Evolutionary conservation across 2,113 vertebrate genomes (phyloP), one percentile per base, ranked within the genome.

Genomic region (Irena cyanogastra): DNA sequence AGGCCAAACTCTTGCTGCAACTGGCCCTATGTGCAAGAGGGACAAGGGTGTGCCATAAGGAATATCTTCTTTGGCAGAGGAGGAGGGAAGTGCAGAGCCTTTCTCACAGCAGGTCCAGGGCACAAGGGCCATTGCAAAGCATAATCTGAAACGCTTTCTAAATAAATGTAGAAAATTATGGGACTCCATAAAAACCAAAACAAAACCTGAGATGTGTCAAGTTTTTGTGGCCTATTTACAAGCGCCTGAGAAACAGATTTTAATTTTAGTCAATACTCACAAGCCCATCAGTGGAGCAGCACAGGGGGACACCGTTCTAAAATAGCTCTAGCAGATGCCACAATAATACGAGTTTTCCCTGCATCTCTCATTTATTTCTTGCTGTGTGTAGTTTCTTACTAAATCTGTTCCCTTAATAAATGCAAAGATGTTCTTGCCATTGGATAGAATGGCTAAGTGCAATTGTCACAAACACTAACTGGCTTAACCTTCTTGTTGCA

Each of bases 261-360:
- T 93, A 96, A 91, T 92, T 94, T 88, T 90, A 90, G 92, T 77
- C 54, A 87, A 59, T 76, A 69, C 81, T 80, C 70, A 24, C 42
- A 90, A 94, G 85, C 94, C 90, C 2, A 7, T 92, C 79, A 74
- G 89, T 87, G 63, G 68, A 90, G 79, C 92, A 93, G 95, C 92
- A 92, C 93, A 94, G 94, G 96, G 93, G 92, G 92, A 96, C 92
- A 92, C 90, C 21, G 0, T 63, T 90, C 76, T 64, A 95, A 96
- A 96, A 96, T 89, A 95, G 92, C 93, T 92, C 76, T 45, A 95
- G 47, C 94, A 95, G 90, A 97, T 96, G 94, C 92, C 79, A 88
- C 90, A 75, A 70, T 95, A 93, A 90, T 92, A 45, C 0, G 5
- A 77, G 37, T 81, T 93, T 92, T 86, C 60, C 68, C 64, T 4